Base-by-base conservation (phyloP, 2,888 invertebrate species). In the Spatulosminthurus flaviceps region DNA sequence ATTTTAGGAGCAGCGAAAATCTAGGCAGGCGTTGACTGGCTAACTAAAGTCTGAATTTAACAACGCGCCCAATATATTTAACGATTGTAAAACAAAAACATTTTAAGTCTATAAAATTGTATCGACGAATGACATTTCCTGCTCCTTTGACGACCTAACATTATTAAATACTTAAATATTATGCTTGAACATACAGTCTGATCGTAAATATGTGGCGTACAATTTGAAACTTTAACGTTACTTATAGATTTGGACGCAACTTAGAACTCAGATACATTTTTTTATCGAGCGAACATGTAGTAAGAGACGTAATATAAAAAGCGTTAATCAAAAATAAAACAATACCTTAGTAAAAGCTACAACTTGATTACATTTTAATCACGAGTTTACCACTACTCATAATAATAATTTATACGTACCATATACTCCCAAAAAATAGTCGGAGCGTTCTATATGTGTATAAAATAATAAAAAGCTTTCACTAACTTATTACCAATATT, bases 161-260 rank as follows among this genome's bases (percentile, higher is more conserved):
- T 51, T n/a, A 19, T 5, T 13, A 13, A 51, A 11, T 51, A 51
- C 51, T 51, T 51, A n/a, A n/a, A 11, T 51, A 51, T 51, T 51
- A 51, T 51, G 16, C 51, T 51, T 51, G 51, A 51, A 51, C 51
- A 51, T 51, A 51, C 51, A 51, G 51, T 51, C 51, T 51, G 51
- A 51, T 51, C 16, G 51, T 51, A 51, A 51, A 51, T n/a, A 51
- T 51, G 51, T 51, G 51, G 51, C 51, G 51, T 51, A n/a, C n/a
- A 51, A 9, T 51, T 51, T 19, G 51, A 51, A 51, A 51, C n/a
- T n/a, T n/a, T n/a, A n/a, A n/a, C 5, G 51, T 51, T 51, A 51
- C 51, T 9, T 51, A 51, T 51, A n/a, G n/a, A n/a, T n/a, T 41
- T 51, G 51, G 51, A 51, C 51, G 51, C 51, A 51, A 51, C 51